Evolutionary conservation across 2,888 invertebrate species (phyloP).

Genomic region (Nemotelus pantherinus): DNA sequence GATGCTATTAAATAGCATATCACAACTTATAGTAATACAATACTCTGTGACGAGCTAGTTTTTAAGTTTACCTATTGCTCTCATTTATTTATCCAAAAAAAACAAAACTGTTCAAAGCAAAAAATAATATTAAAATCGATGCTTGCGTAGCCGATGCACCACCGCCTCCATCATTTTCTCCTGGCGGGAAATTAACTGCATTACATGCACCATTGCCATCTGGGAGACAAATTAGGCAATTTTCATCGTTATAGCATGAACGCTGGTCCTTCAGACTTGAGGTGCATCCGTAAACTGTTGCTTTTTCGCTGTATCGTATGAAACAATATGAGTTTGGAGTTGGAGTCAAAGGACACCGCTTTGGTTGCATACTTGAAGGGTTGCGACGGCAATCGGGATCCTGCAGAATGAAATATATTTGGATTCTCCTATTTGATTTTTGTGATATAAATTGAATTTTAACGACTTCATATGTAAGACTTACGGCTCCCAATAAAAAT

Average conservation of each 20-base stretch:
- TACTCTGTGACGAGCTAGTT: no score
- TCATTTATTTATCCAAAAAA: no score
- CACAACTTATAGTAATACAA: no score
- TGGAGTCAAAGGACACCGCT: slow-evolving; percentile 57
- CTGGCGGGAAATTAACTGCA: slow-evolving; percentile 32
- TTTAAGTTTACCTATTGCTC: no score
- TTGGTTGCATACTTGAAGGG: slow-evolving; percentile 49
- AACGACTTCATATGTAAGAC: no score
- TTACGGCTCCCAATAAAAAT: no score
- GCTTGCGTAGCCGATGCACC: no score
- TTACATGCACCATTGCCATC: slow-evolving; percentile 57
- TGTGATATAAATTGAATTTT: no score
- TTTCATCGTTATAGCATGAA: slow-evolving; percentile 53
- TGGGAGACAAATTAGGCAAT: slow-evolving; percentile 58
- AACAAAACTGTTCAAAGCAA: no score
- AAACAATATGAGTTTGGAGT: slow-evolving; percentile 60
- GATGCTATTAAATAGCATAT: no score
- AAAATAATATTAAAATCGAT: no score
- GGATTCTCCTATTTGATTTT: background rate
- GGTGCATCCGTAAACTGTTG: slow-evolving; percentile 57
- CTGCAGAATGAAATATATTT: slow-evolving; percentile 50
- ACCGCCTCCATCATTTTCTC: background rate
- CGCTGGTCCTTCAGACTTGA: slow-evolving; percentile 56
- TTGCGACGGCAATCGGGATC: slow-evolving; percentile 54
- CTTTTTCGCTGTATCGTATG: slow-evolving; percentile 48